Percentiles rank a stretch among this genome's conserved stretches.
phyloP scores from a whole-genome alignment of 2,113 vertebrate genomes.

The Nothobranchius kuhntae region DNA sequence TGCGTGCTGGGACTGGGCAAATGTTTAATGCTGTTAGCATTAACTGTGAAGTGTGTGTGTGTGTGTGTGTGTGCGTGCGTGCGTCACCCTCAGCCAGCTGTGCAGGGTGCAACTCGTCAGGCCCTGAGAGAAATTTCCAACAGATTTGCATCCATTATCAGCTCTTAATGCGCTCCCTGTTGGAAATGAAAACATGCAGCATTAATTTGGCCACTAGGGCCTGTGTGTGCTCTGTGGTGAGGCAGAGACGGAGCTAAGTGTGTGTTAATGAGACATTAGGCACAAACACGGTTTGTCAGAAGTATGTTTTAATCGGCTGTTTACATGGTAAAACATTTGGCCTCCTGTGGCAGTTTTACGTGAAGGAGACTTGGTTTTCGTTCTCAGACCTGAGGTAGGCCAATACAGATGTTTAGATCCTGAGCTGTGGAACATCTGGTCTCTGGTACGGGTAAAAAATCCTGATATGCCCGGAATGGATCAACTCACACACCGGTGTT shows the following conservation, averaged over 20 bases:
- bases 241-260: conserved; percentile 31
- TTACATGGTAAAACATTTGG: conserved; percentile 46
- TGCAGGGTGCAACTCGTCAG: conserved; percentile 53
- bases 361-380: conserved; percentile 9
- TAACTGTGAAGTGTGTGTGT: background rate
- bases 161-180: conserved; percentile 73
- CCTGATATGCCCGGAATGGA: too few species aligned
- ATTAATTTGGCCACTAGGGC: conserved; percentile 79
- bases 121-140: conserved; percentile 67
- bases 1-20: background rate
- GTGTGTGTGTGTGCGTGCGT: conserved; percentile 17
- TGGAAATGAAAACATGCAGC: conserved; percentile 76
- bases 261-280: conserved; percentile 60
- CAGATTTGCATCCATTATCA: conserved; percentile 77
- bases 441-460: too few species aligned
- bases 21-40: too few species aligned
- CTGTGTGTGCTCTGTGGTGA: conserved; percentile 41
- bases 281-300: conserved; percentile 31
- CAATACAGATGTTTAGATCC: too few species aligned
- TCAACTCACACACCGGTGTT: too few species aligned
- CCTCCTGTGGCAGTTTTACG: conserved; percentile 54
- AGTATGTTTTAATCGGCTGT: conserved; percentile 38
- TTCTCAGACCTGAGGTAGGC: conserved; percentile 12
- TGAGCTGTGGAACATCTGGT: too few species aligned
- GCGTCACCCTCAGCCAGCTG: conserved; percentile 49